Conservation (phyloP, 2,113 vertebrate species). For the Campylorhamphus procurvoides region DNA sequence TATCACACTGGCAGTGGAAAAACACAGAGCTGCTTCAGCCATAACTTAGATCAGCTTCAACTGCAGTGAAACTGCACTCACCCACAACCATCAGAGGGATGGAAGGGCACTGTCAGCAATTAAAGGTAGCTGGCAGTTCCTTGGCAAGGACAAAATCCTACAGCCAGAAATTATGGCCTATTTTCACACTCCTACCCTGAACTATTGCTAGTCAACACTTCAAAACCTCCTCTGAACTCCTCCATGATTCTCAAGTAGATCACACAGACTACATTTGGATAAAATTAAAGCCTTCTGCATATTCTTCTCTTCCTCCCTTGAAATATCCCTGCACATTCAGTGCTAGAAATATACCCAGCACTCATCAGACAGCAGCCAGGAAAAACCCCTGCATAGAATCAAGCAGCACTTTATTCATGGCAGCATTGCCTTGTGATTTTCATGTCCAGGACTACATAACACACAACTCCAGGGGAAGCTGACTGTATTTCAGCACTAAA, state of each 20-base stretch:
- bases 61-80: neutral
- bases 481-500: neutral
- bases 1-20: neutral
- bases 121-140: neutral
- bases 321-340: constrained; percentile 25
- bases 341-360: constrained; percentile 20
- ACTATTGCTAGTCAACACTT: constrained; percentile 34
- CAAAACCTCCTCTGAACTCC: constrained; percentile 39
- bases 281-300: constrained; percentile 32
- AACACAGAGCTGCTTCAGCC: neutral
- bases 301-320: constrained; percentile 21
- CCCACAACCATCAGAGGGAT: neutral
- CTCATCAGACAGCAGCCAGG: constrained; percentile 11
- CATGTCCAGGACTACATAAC: neutral
- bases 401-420: neutral
- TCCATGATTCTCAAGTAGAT: constrained; percentile 19
- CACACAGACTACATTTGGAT: neutral
- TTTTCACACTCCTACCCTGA: constrained; percentile 28
- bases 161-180: neutral
- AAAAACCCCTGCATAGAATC: neutral
- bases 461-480: neutral
- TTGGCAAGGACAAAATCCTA: neutral
- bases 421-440: neutral
- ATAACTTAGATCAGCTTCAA: neutral
- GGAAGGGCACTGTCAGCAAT: neutral